Evolutionary conservation across 2,888 invertebrate genomes (phyloP).

Genomic region (Brachycybe producta): DNA sequence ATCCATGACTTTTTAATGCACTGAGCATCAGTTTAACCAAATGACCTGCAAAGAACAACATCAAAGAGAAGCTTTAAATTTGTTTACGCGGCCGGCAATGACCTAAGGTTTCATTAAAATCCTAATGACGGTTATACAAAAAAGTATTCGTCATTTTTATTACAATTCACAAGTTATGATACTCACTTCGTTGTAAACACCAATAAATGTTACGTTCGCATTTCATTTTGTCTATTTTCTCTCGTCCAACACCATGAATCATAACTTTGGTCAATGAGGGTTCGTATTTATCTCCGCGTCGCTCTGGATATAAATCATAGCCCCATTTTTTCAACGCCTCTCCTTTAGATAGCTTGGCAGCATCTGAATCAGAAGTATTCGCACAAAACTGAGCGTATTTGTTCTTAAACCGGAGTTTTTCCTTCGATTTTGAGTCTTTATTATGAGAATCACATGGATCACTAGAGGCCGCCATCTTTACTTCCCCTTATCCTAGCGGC

Average conservation of each 20-base stretch:
- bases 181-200: constrained; percentile 50
- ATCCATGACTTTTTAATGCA: constrained; percentile 65
- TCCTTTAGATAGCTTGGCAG: too few relatives aligned
- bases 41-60: constrained; percentile 43
- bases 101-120: too few relatives aligned
- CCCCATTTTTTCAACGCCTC: constrained; percentile 12
- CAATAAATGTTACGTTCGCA: constrained; percentile 67
- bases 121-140: neutral
- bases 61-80: constrained; percentile 13
- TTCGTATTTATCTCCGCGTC: constrained; percentile 47
- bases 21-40: constrained; percentile 72
- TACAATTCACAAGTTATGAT: neutral
- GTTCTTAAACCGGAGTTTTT: too few relatives aligned
- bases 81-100: too few relatives aligned
- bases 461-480: too few relatives aligned
- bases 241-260: constrained; percentile 52
- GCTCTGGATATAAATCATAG: constrained; percentile 44
- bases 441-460: too few relatives aligned
- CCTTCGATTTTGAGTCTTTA: too few relatives aligned
- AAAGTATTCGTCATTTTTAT: neutral
- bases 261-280: constrained; percentile 44
- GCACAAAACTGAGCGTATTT: too few relatives aligned
- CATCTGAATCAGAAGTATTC: too few relatives aligned
- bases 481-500: too few relatives aligned
- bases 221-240: constrained; percentile 54